phyloP scores from a whole-genome alignment of 1,140 invertebrate genomes.

The Hypothenemus hampei region DNA sequence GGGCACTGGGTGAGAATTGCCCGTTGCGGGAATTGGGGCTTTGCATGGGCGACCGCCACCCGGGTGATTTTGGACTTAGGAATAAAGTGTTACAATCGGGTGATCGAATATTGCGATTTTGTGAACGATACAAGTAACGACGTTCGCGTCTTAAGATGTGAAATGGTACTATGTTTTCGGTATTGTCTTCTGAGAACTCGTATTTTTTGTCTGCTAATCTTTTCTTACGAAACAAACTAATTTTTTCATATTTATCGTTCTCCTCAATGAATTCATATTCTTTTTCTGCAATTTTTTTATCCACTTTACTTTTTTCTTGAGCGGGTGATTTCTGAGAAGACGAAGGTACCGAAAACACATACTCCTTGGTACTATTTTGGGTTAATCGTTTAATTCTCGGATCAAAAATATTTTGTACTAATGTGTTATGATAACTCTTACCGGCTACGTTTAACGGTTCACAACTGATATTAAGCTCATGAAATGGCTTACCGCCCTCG shows the following conservation, averaged over 20 bases:
- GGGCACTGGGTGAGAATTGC: constrained; percentile 40
- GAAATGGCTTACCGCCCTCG: constrained; percentile 44
- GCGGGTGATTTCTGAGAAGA: constrained; percentile 34
- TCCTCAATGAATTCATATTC: constrained; percentile 83
- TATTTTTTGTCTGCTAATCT: constrained; percentile 87
- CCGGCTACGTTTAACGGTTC: constrained; percentile 45
- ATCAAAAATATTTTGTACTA: constrained; percentile 43
- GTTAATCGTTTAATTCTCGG: constrained; percentile 40
- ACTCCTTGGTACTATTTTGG: constrained; percentile 39
- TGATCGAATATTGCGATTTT: constrained; percentile 37
- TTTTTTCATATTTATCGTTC: constrained; percentile 73
- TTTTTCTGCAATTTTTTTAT: constrained; percentile 61
- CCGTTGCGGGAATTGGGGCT: constrained; percentile 42
- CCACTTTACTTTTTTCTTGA: constrained; percentile 50
- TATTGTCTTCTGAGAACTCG: constrained; percentile 82
- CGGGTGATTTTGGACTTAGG: constrained; percentile 42
- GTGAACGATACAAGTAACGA: constrained; percentile 36
- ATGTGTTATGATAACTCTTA: constrained; percentile 44
- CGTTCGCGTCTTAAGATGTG: constrained; percentile 46
- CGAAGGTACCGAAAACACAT: constrained; percentile 41
- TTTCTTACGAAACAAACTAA: constrained; percentile 74
- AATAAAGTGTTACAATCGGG: constrained; percentile 41
- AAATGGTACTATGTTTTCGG: constrained; percentile 78
- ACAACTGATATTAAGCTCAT: constrained; percentile 46
- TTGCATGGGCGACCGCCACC: constrained; percentile 42